These are phyloP conservation scores for Mesorhabditis belari DNA, from an alignment of 2,888 invertebrate species.

Conservation along the genomic window DNA sequence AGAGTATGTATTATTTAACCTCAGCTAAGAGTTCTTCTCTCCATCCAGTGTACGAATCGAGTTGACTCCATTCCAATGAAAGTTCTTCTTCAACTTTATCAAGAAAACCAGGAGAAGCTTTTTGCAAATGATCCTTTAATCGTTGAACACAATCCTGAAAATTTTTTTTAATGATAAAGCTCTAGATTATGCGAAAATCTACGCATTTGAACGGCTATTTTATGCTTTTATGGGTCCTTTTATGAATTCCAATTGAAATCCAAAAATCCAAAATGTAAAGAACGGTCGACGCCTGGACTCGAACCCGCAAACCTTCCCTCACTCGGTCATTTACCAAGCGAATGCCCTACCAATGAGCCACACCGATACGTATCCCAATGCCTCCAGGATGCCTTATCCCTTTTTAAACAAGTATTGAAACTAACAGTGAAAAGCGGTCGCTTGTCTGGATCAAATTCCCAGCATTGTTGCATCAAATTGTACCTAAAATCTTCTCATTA, in stretches of 20 bases:
- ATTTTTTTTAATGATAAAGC: neutral
- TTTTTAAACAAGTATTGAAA: slow-evolving; percentile 40
- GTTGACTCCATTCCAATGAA: neutral
- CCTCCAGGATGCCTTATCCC: too few relatives aligned
- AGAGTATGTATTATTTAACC: too few relatives aligned
- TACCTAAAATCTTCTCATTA: too few relatives aligned
- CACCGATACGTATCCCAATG: too few relatives aligned
- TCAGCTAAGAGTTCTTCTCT: neutral
- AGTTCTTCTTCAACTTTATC: neutral
- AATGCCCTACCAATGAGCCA: too few relatives aligned
- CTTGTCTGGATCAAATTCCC: slow-evolving; percentile 71
- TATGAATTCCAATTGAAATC: too few relatives aligned
- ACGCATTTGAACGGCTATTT: too few relatives aligned
- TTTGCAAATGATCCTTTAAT: slow-evolving; percentile 14
- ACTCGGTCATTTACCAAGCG: too few relatives aligned
- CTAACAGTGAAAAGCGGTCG: slow-evolving; percentile 69
- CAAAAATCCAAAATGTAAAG: too few relatives aligned
- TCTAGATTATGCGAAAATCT: neutral
- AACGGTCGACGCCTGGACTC: too few relatives aligned
- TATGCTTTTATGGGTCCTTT: too few relatives aligned
- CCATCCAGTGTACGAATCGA: neutral
- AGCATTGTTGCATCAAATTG: slow-evolving; percentile 77
- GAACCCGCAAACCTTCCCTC: too few relatives aligned
- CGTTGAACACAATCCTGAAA: slow-evolving; percentile 10
- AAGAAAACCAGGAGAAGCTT: slow-evolving; percentile 3